phyloP scores from a whole-genome alignment of 2,888 invertebrate species.

The Julus scanicus region DNA sequence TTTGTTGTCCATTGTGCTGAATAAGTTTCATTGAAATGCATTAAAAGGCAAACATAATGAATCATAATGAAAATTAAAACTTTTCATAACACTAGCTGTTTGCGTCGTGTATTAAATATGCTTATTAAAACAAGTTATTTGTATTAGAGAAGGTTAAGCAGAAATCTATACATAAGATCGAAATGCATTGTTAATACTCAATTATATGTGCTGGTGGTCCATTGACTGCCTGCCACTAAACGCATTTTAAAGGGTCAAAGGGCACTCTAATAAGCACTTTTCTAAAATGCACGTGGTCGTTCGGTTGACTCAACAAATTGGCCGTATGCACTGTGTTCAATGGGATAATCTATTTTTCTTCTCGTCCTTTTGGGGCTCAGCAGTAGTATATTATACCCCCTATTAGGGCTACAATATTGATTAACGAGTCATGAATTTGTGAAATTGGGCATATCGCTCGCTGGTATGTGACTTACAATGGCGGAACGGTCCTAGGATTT shows the following conservation, averaged over 20 bases:
- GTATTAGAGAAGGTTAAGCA: background rate
- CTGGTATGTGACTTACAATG: background rate
- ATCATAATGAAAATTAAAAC: background rate
- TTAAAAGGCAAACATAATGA: background rate
- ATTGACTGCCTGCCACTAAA: background rate
- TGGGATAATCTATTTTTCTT: background rate
- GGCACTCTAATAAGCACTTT: background rate
- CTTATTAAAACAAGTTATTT: background rate
- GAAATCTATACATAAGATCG: background rate
- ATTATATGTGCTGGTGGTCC: background rate
- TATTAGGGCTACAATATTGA: background rate
- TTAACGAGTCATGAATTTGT: constrained; percentile 1
- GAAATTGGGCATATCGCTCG: background rate
- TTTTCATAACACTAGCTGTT: background rate
- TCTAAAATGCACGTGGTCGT: background rate
- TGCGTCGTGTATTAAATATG: background rate
- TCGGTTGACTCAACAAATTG: background rate
- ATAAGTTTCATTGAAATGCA: background rate
- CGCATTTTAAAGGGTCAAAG: background rate
- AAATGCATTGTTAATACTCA: background rate
- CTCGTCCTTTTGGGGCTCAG: background rate
- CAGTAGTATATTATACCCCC: background rate
- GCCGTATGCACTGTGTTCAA: background rate
- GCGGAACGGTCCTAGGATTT: constrained; percentile 1
- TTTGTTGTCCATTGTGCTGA: background rate